Conservation (phyloP, 2,888 invertebrate genomes). For the Chrysomela aeneicollis region DNA sequence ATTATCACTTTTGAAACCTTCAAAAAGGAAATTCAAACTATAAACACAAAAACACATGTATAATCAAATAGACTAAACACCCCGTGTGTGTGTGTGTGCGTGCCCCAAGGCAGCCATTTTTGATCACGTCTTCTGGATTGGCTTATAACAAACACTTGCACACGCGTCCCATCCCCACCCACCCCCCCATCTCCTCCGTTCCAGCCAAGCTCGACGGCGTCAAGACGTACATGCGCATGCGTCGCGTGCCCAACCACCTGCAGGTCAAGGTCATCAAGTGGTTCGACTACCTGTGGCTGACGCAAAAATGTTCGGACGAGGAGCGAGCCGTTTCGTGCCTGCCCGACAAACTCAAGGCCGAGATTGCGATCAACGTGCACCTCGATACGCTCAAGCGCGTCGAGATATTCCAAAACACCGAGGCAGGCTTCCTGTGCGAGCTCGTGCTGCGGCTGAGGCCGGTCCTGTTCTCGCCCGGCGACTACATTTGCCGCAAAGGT, state of each 20-base stretch:
- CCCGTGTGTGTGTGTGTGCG: too few relatives aligned
- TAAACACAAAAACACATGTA: too few relatives aligned
- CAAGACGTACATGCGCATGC: conserved; percentile 98
- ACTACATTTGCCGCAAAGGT: conserved; percentile 99
- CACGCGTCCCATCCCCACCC: too few relatives aligned
- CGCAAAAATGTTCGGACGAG: conserved; percentile 98
- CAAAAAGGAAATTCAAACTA: too few relatives aligned
- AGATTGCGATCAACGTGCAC: conserved; percentile 99
- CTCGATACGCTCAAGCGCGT: conserved; percentile 96
- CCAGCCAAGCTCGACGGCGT: conserved; percentile 97
- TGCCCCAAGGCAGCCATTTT: too few relatives aligned
- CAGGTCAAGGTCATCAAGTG: conserved; percentile 98
- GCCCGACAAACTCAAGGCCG: conserved; percentile 97
- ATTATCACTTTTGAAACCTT: too few relatives aligned
- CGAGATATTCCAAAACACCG: conserved; percentile 99
- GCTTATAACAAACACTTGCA: too few relatives aligned
- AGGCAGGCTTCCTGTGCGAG: conserved; percentile 98
- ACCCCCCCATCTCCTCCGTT: conserved; percentile 59
- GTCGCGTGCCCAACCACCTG: conserved; percentile 92
- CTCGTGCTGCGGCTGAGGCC: conserved; percentile 93
- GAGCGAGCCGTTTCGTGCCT: conserved; percentile 94
- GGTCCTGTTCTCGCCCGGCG: conserved; percentile 97
- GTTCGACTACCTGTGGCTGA: conserved; percentile 99
- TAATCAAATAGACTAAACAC: too few relatives aligned
- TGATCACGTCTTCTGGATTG: too few relatives aligned